These are phyloP conservation scores for Spheniscus mendiculus DNA, from an alignment of 2,113 vertebrate species.

Conservation along the genomic window DNA sequence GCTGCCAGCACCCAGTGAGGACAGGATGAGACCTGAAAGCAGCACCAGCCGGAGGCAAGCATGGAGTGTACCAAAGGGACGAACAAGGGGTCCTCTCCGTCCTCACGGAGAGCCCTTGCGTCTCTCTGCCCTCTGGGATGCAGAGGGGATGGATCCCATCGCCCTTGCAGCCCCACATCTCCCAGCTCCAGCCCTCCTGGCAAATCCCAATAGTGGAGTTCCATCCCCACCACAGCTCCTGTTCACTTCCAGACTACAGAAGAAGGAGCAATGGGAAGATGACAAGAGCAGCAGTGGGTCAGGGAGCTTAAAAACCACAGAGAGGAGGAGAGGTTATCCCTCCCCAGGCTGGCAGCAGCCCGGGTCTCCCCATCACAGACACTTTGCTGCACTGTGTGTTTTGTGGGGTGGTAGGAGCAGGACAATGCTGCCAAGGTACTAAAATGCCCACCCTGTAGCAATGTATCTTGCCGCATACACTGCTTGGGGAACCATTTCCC, in stretches of 20 bases:
- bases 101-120: background rate
- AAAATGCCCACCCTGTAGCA: background rate
- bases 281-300: background rate
- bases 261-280: background rate
- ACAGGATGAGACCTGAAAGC: background rate
- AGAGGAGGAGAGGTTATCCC: background rate
- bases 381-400: background rate
- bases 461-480: background rate
- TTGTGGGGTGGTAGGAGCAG: background rate
- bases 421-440: background rate
- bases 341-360: background rate
- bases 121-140: background rate
- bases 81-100: background rate
- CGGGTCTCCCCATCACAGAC: fast-evolving
- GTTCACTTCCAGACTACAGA: background rate
- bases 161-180: background rate
- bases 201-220: background rate
- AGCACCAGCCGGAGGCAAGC: background rate
- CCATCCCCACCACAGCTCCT: background rate
- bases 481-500: background rate
- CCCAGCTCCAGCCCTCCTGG: background rate
- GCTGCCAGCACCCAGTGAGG: background rate
- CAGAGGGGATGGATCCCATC: background rate
- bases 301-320: background rate
- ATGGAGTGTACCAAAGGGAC: fast-evolving